These are phyloP conservation scores for Magallana angulata DNA, from an alignment of 1,140 invertebrate genomes.

Conservation along the genomic window DNA sequence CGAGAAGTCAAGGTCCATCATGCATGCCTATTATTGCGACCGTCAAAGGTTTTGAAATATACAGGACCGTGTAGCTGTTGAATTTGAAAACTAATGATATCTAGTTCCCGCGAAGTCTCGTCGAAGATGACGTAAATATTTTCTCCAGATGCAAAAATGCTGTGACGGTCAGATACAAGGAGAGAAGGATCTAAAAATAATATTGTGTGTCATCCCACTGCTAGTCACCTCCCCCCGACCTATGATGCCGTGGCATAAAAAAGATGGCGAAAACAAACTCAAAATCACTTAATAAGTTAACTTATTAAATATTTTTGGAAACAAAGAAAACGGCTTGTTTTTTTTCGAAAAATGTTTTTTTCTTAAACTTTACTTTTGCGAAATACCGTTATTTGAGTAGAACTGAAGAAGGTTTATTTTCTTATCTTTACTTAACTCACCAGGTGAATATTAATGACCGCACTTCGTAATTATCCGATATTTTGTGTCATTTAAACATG, in stretches of 20 bases:
- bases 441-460: slow-evolving; percentile 22
- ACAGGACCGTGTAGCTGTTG: slow-evolving; percentile 38
- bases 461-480: slow-evolving; percentile 15
- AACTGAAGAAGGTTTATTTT: background rate
- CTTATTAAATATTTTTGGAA: background rate
- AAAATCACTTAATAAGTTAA: background rate
- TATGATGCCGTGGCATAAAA: background rate
- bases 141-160: slow-evolving; percentile 49
- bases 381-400: background rate
- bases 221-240: slow-evolving; percentile 13
- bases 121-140: slow-evolving; percentile 52
- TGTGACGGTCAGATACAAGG: slow-evolving; percentile 50
- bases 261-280: slow-evolving; percentile 6
- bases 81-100: slow-evolving; percentile 37
- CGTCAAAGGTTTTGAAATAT: slow-evolving; percentile 5
- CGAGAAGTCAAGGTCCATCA: background rate
- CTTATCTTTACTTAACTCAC: slow-evolving; percentile 21
- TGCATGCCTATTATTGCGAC: slow-evolving; percentile 16
- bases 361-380: background rate
- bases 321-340: background rate
- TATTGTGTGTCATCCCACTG: slow-evolving; percentile 44
- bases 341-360: background rate
- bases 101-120: slow-evolving; percentile 57
- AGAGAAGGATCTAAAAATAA: slow-evolving; percentile 48
- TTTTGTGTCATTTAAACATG: slow-evolving; percentile 39